Evolutionary conservation across 30 jellyfish, hydroid and myxozoan species (phyloP).

Genomic region (Aurelia sp.): DNA sequence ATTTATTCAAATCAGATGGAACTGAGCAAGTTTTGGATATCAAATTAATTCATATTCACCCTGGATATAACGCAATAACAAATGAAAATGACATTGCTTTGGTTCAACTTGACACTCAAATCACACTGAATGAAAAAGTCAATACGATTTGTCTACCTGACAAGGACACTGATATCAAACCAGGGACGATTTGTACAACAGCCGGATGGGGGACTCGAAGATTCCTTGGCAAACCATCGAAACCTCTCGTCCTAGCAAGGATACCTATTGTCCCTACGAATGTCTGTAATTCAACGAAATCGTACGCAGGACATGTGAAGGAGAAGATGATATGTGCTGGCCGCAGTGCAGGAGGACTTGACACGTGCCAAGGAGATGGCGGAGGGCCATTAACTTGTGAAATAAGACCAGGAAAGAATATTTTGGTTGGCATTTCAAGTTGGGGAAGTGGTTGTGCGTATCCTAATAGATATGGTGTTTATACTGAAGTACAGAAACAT

Average conservation of each 20-base stretch:
- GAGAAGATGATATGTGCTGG: constrained; percentile 95
- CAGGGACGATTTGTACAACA: constrained; percentile 71
- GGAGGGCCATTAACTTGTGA: constrained; percentile 94
- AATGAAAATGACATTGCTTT: constrained; percentile 90
- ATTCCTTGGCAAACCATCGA: constrained; percentile 86
- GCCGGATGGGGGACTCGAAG: constrained; percentile 97
- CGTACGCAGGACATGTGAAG: constrained; percentile 72
- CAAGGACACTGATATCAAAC: constrained; percentile 16
- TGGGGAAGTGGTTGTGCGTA: constrained; percentile 99
- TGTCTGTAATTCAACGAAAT: constrained; percentile 63
- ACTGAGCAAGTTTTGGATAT: constrained; percentile 60
- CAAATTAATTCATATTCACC: constrained; percentile 76
- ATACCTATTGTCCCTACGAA: constrained; percentile 65
- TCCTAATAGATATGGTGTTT: constrained; percentile 91
- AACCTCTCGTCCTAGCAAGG: constrained; percentile 69
- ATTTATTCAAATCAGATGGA: constrained; percentile 51
- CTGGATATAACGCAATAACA: constrained; percentile 78
- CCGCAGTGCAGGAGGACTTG: constrained; percentile 71
- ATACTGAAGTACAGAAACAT: constrained; percentile 82
- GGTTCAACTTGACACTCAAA: constrained; percentile 49
- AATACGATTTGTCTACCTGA: constrained; percentile 78
- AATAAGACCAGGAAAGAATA: constrained; percentile 31
- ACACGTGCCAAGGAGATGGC: constrained; percentile 99
- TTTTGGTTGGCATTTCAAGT: constrained; percentile 84
- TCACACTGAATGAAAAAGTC: constrained; percentile 64